Base-by-base conservation (phyloP, 2,797 vertebrate species). In the Melanotaenia parkinsoni region DNA sequence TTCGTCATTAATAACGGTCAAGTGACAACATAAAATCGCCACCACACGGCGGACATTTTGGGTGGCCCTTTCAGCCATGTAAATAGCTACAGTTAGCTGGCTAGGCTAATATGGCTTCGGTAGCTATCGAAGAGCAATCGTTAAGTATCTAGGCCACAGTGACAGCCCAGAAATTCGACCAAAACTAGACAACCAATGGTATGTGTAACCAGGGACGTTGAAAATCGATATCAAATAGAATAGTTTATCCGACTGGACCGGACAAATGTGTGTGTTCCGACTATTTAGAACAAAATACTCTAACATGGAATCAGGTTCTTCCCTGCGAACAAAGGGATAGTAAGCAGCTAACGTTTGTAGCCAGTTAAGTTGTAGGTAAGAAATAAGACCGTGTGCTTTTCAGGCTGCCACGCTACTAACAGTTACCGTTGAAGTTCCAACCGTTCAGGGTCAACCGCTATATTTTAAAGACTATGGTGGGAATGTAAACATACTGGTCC, bases 31-130 rank as follows among this genome's bases (percentile, higher is more conserved):
- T 30, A 82, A 77, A 57, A 32, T 16, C 28, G 24, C 70, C 60
- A 12, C 77, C 75, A 37, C 24, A 60, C 74, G 94, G 95, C 95
- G 92, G 95, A 95, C 95, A 96, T 96, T 94, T 96, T 96, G 90
- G 84, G 82, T 81, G 81, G 70, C 84, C 79, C 74, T 73, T 75
- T 72, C 84, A 81, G 81, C 89, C 88, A 77, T 83, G 88, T 86
- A 89, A 84, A 86, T 82, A 89, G 79, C 87, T 61, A 63, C 40
- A 53, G 57, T 33, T 82, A 81, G 77, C 84, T 30, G 20, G 58
- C 71, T 72, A 58, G 45, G 86, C 90, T 89, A 89, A 51, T 18
- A 5, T 57, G 72, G 82, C 80, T 51, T 69, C 12, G 57, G 68
- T 83, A 84, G 76, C 82, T 38, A 56, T 6, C 18, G 37, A 58